Base-by-base conservation (phyloP, 1,140 invertebrate genomes). In the Meloidogyne chitwoodi region DNA sequence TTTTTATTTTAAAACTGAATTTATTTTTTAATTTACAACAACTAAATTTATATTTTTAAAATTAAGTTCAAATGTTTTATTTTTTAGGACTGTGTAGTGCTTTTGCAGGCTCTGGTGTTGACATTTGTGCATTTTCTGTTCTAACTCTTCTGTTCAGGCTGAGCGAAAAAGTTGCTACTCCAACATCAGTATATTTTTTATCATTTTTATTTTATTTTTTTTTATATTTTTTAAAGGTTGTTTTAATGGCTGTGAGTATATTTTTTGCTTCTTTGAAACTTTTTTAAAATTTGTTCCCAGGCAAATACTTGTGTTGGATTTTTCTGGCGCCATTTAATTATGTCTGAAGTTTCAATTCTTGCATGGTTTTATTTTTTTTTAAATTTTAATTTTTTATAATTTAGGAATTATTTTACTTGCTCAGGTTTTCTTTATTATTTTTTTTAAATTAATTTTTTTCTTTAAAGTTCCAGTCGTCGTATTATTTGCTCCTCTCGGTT, bases 41-140 rank as follows among this genome's bases (percentile, higher is more conserved):
- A 31, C 11, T 5, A 34, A 27, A 44, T 19, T 19, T 12, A 2
- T 14, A 44, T 44, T 44, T 44, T 12, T 44, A 14, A 14, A 44
- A 16, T 14, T 44, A 11, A 19, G 64, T 11, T 27, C 19, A 44
- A 2, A 0, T 14, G 11, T 68, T 16, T 22, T 22, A 16, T 14
- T 24, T n/a, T 48, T 71, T 3, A 78, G 84, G 84, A 26, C 41
- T 85, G 26, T 79, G 83, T 64, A 81, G 83, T 24, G 76, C 84
- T 24, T 83, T 85, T 74, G 73, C 81, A 34, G 84, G 84, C 19
- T 79, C 68, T 48, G 84, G 84, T 19, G 77, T 87, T 12, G 84
- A 85, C 66, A 85, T 85, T 63, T 85, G 84, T 75, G 64, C 77
- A 19, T 85, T 85, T 75, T 85, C 82, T 61, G 66, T 85, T 27